Evolutionary conservation across 1,140 invertebrate genomes (phyloP), one percentile per base, ranked within the genome.

Genomic region (Sycophaga agraensis): DNA sequence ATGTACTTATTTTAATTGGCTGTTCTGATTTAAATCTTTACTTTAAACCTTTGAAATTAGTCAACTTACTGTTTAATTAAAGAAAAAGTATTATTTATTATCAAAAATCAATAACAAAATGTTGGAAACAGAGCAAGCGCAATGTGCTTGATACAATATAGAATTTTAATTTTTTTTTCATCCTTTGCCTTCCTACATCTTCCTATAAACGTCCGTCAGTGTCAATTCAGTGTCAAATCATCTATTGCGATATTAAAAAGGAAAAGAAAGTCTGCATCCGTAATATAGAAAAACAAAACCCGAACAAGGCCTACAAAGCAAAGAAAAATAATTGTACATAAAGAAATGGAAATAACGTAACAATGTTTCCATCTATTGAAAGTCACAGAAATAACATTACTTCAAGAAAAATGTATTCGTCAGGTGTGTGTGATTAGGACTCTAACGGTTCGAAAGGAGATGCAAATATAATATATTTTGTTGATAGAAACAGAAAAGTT

Each of bases 391-490:
- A n/a, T n/a, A n/a, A n/a, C n/a, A n/a, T 2, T n/a, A 22, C 28
- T 45, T 21, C 8, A n/a, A 21, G 49, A 31, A 48, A 19, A 46
- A 64, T 50, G 45, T 46, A 21, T 65, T 40, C 34, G 45, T 12
- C 14, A 21, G 4, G 21, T 42, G 24, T 22, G 21, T 26, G 24
- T 34, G 34, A 22, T 21, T 21, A 26, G 5, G n/a, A 26, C 11
- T 22, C 48, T 28, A 53, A 21, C 39, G 26, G 28, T 58, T 58
- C 35, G 1, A 48, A 11, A 56, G 35, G 26, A 56, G 28, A 51
- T 34, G 19, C 48, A 34, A 42, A 50, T 19, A 66, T 66, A 70
- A 60, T 70, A 71, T 75, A 75, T 77, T 78, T 78, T 73, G 70
- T 76, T 76, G 71, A 67, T 63, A 76, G 58, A 39, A 37, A 70